Percentiles rank a stretch among this genome's conserved stretches.
These are phyloP conservation scores for Romanogobio albipinnatus DNA, from an alignment of 2,113 vertebrate genomes.

Conservation along the genomic window DNA sequence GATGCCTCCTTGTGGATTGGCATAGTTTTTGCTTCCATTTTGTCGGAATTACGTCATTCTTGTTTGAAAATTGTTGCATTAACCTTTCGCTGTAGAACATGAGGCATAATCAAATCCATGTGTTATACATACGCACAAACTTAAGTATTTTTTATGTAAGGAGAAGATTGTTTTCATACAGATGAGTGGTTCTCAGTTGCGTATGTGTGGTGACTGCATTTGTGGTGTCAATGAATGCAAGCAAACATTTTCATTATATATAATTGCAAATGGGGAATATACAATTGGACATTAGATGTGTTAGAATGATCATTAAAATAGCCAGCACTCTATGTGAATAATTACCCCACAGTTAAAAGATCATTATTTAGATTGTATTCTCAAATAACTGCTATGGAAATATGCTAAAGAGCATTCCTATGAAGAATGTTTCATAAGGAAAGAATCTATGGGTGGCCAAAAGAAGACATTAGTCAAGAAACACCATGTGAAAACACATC, in stretches of 20 bases:
- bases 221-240: not conserved
- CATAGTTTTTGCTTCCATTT: conserved; percentile 1
- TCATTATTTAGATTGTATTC: not conserved
- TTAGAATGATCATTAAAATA: not conserved
- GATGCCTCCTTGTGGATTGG: not conserved
- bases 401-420: not conserved
- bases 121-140: not conserved
- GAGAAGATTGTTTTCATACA: not conserved
- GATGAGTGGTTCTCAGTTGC: not conserved
- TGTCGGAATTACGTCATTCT: not conserved
- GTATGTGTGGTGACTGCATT: not conserved
- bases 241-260: not conserved
- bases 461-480: conserved; percentile 4
- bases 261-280: not conserved
- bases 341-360: not conserved
- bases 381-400: not conserved
- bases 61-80: conserved; percentile 19
- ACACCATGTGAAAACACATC: not conserved
- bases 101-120: conserved; percentile 1
- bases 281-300: not conserved
- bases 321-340: not conserved
- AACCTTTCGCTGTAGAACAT: conserved; percentile 32
- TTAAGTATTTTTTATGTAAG: not conserved
- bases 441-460: conserved; percentile 3
- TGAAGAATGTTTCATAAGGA: not conserved